Percentiles rank a stretch among this genome's conserved stretches.
Conservation (phyloP, 2,888 invertebrate species). For the Merodon equestris region DNA sequence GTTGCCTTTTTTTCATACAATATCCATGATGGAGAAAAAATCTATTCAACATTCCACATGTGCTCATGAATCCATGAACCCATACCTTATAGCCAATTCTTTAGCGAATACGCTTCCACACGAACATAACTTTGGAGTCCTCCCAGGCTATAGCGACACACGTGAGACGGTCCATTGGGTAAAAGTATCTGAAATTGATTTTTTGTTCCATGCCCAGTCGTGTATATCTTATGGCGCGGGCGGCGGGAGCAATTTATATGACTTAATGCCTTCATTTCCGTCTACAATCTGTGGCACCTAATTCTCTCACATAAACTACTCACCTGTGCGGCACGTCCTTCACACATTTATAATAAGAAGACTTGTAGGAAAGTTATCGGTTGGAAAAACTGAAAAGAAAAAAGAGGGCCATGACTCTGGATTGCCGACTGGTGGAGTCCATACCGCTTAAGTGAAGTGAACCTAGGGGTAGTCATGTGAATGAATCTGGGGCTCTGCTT, state of each 20-base stretch:
- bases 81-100: conserved; percentile 12
- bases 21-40: conserved; percentile 5
- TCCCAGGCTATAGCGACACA: neutral
- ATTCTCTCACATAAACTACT: conserved; percentile 65
- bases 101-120: conserved; percentile 18
- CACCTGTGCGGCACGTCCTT: conserved; percentile 59
- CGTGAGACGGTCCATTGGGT: conserved; percentile 6
- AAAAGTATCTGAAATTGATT: conserved; percentile 59
- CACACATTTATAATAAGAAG: conserved; percentile 63
- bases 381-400: conserved; percentile 1
- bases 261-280: conserved; percentile 60
- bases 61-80: conserved; percentile 8
- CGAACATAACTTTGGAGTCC: conserved; percentile 19
- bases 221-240: too few relatives aligned
- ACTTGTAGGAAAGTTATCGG: conserved; percentile 46
- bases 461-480: too few relatives aligned
- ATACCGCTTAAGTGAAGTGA: conserved; percentile 30
- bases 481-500: conserved; percentile 12
- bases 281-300: conserved; percentile 65
- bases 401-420: too few relatives aligned
- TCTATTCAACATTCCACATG: conserved; percentile 61
- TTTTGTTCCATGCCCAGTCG: conserved; percentile 1
- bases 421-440: neutral
- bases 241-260: conserved; percentile 53
- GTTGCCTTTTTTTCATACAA: neutral